Base-by-base conservation (phyloP, 1,140 invertebrate genomes). In the Drosophila repleta region DNA sequence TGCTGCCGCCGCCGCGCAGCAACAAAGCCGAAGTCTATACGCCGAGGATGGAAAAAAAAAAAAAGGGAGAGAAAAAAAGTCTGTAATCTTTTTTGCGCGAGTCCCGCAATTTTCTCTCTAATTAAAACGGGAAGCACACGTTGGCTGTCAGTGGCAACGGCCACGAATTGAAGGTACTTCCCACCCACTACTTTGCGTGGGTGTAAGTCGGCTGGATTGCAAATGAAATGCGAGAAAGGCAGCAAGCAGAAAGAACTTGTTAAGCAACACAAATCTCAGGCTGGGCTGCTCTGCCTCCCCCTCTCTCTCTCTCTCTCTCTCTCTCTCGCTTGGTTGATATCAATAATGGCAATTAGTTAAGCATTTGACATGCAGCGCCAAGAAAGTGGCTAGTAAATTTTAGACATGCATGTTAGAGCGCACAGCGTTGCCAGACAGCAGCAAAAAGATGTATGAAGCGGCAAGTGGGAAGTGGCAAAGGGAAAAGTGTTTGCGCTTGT, bases 51-150 rank as follows among this genome's bases (percentile, higher is more conserved):
- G 46, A 15, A 32, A 24, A 45, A 39, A 67, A 75, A 56, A 45
- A 39, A 67, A 75, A 56, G 78, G n/a, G n/a, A n/a, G n/a, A n/a
- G n/a, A n/a, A n/a, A 45, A 39, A 67, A 75, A 56, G 78, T 81
- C 78, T 76, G 78, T 45, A 43, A 81, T 81, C 49, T 81, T 81
- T 81, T 79, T 52, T 64, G 61, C 53, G n/a, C 29, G 57, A 66
- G 61, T 45, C 71, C 71, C 60, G 60, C 60, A 43, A 69, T 63
- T 69, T 69, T 49, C 37, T 17, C 55, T 61, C 26, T 73, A 81
- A 81, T 80, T 80, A 81, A 63, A 66, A 21, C 45, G 60, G 13
- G 61, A 5, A 62, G 45, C 63, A 69, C 63, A 79, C 75, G 76
- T 78, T 78, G 32, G 20, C 48, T 62, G 65, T 64, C 70, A 69